Evolutionary conservation across 2,113 vertebrate genomes (phyloP), one percentile per base, ranked within the genome.

Genomic region (Centrocercus urophasianus): DNA sequence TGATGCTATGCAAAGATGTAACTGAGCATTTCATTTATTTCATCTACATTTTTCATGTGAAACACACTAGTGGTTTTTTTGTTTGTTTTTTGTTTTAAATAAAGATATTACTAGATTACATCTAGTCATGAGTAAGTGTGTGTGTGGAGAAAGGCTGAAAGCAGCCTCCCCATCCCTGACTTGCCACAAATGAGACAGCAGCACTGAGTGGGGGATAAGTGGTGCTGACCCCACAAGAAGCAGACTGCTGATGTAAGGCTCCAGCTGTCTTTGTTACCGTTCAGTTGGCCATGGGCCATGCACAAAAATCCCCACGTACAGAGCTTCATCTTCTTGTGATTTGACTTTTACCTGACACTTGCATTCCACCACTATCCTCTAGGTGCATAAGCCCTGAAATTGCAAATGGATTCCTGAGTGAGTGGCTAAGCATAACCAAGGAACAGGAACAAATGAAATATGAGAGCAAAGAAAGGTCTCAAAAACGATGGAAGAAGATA

Each of bases 351-450:
- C 64, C 21, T 27, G 24, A 13, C 28, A 64, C 18, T 67, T 64
- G 19, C 21, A 63, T 30, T 14, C 22, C 8, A 16, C 70, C 13
- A 8, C 10, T 24, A 42, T 2, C 2, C 5, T 79, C 60, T 65
- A 12, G 19, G 52, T 52, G 34, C 8, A 27, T 98, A 98, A 63
- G 97, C 98, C 98, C 98, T 98, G 97, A 99, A 99, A 96, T 98
- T 96, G 91, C 98, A 98, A 94, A 99, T 96, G 72, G 98, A 97
- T 92, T 98, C 97, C 95, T 98, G 98, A 95, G 98, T 91, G 59
- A 93, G 96, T 66, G 96, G 97, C 98, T 99, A 96, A 95, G 98
- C 97, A 97, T 83, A 96, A 36, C 95, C 32, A 97, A 96, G 91
- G 42, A 81, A 72, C 24, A 73, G 45, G 88, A 97, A 92, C 56